phyloP scores from a whole-genome alignment of 2,797 vertebrate species.

The Pantherophis alleghaniensis region DNA sequence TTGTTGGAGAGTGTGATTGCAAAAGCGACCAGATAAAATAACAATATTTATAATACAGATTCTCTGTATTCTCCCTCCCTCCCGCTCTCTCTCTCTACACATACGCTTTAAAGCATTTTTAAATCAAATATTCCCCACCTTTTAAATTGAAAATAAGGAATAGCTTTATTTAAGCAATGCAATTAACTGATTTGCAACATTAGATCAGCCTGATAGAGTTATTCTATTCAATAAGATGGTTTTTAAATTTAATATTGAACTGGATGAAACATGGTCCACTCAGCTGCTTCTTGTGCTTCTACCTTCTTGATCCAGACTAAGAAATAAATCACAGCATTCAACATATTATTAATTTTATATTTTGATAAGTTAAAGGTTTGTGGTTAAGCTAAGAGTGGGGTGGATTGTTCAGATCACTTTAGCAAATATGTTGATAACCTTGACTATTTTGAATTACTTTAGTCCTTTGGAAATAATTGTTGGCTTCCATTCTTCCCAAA shows the following conservation, averaged over 20 bases:
- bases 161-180: background rate
- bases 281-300: background rate
- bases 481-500: background rate
- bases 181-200: background rate
- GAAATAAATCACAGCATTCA: background rate
- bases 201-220: background rate
- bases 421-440: background rate
- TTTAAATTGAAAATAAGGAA: background rate
- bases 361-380: background rate
- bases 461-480: background rate
- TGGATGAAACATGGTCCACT: background rate
- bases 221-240: background rate
- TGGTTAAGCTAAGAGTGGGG: background rate
- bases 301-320: background rate
- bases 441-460: background rate
- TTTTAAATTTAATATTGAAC: background rate
- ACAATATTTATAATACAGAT: background rate
- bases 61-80: too few species aligned
- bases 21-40: background rate
- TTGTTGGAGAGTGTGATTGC: background rate
- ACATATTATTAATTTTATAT: background rate
- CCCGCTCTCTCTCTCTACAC: too few species aligned
- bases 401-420: background rate
- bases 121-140: background rate
- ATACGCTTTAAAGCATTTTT: background rate